Evolutionary conservation across 2,888 invertebrate species (phyloP).

Genomic region (Melanotus villosus): DNA sequence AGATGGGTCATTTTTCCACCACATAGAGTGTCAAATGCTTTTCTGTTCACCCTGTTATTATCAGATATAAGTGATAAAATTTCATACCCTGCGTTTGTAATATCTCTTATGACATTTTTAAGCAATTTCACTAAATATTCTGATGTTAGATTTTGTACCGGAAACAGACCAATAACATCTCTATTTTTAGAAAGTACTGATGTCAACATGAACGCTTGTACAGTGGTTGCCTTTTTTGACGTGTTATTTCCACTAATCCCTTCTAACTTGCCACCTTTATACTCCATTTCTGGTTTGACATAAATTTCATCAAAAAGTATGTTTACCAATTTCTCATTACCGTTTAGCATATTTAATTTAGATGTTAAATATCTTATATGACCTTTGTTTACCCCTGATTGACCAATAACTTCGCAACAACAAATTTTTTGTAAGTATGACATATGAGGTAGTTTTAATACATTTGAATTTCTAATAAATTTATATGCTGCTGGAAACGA

Average conservation of each 20-base stretch:
- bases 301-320: too few relatives aligned
- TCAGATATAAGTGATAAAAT: neutral
- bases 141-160: neutral
- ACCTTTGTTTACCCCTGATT: too few relatives aligned
- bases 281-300: neutral
- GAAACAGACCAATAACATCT: constrained; percentile 5
- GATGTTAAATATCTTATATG: too few relatives aligned
- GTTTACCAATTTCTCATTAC: too few relatives aligned
- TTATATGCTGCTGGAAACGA: too few relatives aligned
- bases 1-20: neutral
- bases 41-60: neutral
- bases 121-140: neutral
- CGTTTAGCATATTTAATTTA: too few relatives aligned
- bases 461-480: too few relatives aligned
- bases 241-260: neutral
- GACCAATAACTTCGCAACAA: too few relatives aligned
- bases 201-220: constrained; percentile 11
- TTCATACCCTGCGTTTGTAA: neutral
- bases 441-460: too few relatives aligned
- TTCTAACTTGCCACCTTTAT: neutral
- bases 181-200: constrained; percentile 5
- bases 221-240: neutral
- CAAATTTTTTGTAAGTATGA: too few relatives aligned
- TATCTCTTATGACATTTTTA: neutral
- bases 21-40: neutral